phyloP scores from a whole-genome alignment of 2,888 invertebrate species.

The Drosophila mimetica region DNA sequence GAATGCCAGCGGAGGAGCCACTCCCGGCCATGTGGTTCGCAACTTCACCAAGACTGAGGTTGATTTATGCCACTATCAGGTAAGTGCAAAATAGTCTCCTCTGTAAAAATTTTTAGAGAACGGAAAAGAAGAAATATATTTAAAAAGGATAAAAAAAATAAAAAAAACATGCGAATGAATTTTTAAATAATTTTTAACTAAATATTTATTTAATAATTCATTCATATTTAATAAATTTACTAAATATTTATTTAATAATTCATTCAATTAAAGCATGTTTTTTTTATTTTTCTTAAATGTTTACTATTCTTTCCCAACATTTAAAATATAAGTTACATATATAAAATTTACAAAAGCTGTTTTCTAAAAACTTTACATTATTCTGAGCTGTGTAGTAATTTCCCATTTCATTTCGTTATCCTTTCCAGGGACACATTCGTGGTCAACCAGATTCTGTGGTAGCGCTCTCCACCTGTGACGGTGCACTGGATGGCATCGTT shows the following conservation, averaged over 20 bases:
- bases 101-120: too few relatives aligned
- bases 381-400: conserved; percentile 12
- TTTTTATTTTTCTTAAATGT: too few relatives aligned
- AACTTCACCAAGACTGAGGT: conserved; percentile 84
- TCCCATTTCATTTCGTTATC: conserved; percentile 19
- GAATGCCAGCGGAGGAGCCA: conserved; percentile 62
- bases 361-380: neutral
- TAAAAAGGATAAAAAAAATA: too few relatives aligned
- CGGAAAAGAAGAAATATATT: too few relatives aligned
- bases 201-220: too few relatives aligned
- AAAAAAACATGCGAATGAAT: too few relatives aligned
- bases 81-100: conserved; percentile 28
- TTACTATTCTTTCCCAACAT: too few relatives aligned
- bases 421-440: conserved; percentile 88
- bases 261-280: too few relatives aligned
- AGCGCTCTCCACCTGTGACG: conserved; percentile 92
- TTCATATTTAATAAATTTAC: too few relatives aligned
- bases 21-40: conserved; percentile 72
- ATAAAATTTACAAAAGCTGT: neutral
- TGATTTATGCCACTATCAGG: conserved; percentile 84
- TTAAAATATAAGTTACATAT: too few relatives aligned
- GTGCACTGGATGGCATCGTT: conserved; percentile 89
- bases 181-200: too few relatives aligned
- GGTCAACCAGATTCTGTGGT: conserved; percentile 90
- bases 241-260: too few relatives aligned